Conservation (phyloP, 2,888 invertebrate genomes). For the Micropterix aruncella region DNA sequence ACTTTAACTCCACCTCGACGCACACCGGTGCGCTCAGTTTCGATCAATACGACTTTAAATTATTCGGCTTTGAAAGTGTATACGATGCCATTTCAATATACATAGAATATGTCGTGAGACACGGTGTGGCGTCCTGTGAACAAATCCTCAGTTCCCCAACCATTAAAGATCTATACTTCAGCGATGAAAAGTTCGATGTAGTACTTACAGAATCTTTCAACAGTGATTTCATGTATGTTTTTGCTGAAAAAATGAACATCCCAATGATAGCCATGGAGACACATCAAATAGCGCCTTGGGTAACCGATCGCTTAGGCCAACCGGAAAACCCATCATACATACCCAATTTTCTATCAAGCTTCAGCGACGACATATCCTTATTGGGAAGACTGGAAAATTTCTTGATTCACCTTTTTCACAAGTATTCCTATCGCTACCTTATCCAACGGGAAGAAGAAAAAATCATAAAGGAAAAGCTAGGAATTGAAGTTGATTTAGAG, state of each 20-base stretch:
- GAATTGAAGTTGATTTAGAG: slow-evolving; percentile 28
- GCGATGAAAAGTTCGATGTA: slow-evolving; percentile 39
- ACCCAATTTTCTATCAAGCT: slow-evolving; percentile 36
- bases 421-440: neutral
- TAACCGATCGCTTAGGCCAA: slow-evolving; percentile 26
- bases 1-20: slow-evolving; percentile 22
- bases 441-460: neutral
- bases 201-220: slow-evolving; percentile 47
- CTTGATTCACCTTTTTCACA: slow-evolving; percentile 11
- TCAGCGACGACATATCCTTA: slow-evolving; percentile 33
- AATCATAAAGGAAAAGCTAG: slow-evolving; percentile 23
- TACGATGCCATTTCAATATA: slow-evolving; percentile 19
- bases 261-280: slow-evolving; percentile 43
- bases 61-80: slow-evolving; percentile 21
- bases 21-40: slow-evolving; percentile 14
- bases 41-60: slow-evolving; percentile 18
- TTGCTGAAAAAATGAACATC: slow-evolving; percentile 39
- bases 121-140: slow-evolving; percentile 19
- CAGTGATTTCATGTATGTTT: slow-evolving; percentile 47
- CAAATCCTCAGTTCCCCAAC: slow-evolving; percentile 25
- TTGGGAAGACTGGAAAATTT: slow-evolving; percentile 31
- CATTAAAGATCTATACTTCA: slow-evolving; percentile 22
- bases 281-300: slow-evolving; percentile 43
- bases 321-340: slow-evolving; percentile 36
- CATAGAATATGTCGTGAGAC: neutral